A percentile compares a stretch with the other conserved stretches of the same genome.
phyloP scores from a whole-genome alignment of 2,113 vertebrate species.

The Charina bottae region DNA sequence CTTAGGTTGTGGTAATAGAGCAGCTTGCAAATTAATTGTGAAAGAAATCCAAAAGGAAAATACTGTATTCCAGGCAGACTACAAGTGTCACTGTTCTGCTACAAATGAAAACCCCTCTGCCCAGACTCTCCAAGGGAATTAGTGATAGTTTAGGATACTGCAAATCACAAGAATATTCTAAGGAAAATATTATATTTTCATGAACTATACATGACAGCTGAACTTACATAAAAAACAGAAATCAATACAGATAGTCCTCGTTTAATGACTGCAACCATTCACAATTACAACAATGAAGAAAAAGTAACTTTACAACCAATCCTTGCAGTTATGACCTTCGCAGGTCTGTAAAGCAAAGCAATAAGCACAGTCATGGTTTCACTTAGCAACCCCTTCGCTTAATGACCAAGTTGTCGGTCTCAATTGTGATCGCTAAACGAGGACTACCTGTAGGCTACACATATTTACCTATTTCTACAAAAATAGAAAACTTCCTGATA shows the following conservation, averaged over 20 bases:
- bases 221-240: background rate
- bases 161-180: background rate
- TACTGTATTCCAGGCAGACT: background rate
- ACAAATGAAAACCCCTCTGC: background rate
- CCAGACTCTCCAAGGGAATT: background rate
- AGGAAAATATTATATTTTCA: background rate
- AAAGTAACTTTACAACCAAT: background rate
- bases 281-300: background rate
- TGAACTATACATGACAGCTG: background rate
- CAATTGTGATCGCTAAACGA: background rate
- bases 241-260: background rate
- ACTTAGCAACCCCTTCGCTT: background rate
- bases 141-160: background rate
- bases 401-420: background rate
- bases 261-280: background rate
- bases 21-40: background rate
- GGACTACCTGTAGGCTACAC: background rate
- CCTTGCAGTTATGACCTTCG: background rate
- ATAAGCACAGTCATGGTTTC: background rate
- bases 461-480: background rate
- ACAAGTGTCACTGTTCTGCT: background rate
- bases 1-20: background rate
- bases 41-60: background rate
- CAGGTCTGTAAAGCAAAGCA: background rate
- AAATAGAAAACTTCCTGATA: background rate